Evolutionary conservation across 2,888 invertebrate genomes (phyloP).

Genomic region (Andrena minutula): DNA sequence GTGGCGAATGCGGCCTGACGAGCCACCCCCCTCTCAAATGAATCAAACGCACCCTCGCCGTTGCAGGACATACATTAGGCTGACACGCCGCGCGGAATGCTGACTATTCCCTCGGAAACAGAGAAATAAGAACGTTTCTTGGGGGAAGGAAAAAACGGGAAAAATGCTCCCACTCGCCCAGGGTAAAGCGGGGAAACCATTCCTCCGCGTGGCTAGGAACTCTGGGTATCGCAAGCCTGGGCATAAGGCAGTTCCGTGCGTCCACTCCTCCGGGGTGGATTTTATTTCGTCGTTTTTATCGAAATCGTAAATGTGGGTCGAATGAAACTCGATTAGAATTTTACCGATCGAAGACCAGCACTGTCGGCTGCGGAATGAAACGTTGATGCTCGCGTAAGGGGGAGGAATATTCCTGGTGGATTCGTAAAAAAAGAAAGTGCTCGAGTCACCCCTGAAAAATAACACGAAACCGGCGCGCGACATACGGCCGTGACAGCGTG

Average conservation of each 20-base stretch:
- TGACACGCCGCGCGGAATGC: constrained; percentile 70
- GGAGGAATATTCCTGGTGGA: constrained; percentile 68
- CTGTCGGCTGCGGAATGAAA: constrained; percentile 12
- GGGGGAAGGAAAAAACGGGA: neutral
- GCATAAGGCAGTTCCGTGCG: neutral
- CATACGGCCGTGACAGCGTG: constrained; percentile 77
- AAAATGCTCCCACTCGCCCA: neutral
- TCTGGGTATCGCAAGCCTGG: neutral
- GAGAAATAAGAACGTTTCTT: constrained; percentile 54
- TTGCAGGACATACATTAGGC: constrained; percentile 73
- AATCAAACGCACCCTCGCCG: constrained; percentile 74
- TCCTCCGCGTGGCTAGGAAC: constrained; percentile 7
- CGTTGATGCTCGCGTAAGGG: constrained; percentile 9
- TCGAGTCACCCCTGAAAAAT: constrained; percentile 78
- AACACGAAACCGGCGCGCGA: constrained; percentile 69
- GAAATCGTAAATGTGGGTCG: neutral
- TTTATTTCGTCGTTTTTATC: neutral
- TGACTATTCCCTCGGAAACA: constrained; percentile 63
- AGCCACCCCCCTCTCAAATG: constrained; percentile 70
- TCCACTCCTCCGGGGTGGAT: neutral
- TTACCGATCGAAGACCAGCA: neutral
- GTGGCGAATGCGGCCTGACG: constrained; percentile 76
- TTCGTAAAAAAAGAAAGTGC: constrained; percentile 76
- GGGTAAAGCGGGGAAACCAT: constrained; percentile 34
- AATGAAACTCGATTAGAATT: constrained; percentile 5